Conservation (phyloP, 2,113 vertebrate species). For the Desmodus rotundus region DNA sequence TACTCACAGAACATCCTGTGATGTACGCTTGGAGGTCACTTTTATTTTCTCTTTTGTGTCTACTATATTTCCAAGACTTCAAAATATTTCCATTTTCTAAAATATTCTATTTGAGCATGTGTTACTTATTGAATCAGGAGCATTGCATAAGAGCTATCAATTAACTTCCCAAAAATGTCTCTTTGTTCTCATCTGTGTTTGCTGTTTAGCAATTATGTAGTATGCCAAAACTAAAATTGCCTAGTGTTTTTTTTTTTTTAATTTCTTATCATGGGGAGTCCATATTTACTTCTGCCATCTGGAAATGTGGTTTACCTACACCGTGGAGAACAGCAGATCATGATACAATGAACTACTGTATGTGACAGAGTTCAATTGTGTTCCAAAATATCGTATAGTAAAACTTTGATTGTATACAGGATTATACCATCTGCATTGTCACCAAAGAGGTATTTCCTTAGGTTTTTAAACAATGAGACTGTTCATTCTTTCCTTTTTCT, state of each 20-base stretch:
- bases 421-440: conserved; percentile 27
- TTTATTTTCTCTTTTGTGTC: not conserved
- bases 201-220: not conserved
- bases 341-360: conserved; percentile 47
- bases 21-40: not conserved
- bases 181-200: conserved; percentile 17
- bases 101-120: not conserved
- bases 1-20: not conserved
- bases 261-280: not conserved
- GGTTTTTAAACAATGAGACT: not conserved
- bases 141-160: not conserved
- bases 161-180: not conserved
- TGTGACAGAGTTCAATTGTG: conserved; percentile 50
- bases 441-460: not conserved
- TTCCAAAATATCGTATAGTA: conserved; percentile 38
- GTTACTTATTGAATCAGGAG: not conserved
- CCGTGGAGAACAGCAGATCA: conserved; percentile 25
- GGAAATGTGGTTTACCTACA: conserved; percentile 41
- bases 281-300: conserved; percentile 57
- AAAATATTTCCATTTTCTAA: not conserved
- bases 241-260: not conserved
- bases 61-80: not conserved
- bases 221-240: conserved; percentile 44
- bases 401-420: conserved; percentile 25
- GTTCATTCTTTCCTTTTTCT: not conserved